phyloP scores from a whole-genome alignment of 2,113 vertebrate genomes.

The Tretioscincus oriximinensis region DNA sequence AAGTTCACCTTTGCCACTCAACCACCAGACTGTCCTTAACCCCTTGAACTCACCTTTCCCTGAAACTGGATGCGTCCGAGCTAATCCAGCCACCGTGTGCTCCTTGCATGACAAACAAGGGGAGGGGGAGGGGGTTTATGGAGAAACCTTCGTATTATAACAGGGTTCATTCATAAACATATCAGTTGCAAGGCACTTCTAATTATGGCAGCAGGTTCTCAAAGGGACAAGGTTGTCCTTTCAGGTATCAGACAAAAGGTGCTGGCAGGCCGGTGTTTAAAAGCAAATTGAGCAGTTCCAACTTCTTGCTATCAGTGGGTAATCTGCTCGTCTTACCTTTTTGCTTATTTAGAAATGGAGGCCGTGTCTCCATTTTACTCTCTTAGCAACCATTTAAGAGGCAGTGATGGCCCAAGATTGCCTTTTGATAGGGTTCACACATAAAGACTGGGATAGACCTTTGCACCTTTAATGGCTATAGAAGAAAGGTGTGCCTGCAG shows the following conservation, averaged over 20 bases:
- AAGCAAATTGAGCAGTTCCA: background rate
- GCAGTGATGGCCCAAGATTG: too few species aligned
- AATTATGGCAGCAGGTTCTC: background rate
- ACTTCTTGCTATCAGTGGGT: background rate
- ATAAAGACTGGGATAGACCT: too few species aligned
- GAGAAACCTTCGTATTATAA: background rate
- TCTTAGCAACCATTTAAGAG: too few species aligned
- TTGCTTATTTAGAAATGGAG: too few species aligned
- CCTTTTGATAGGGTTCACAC: too few species aligned
- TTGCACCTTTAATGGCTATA: too few species aligned
- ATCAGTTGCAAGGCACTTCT: background rate
- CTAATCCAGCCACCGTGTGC: background rate
- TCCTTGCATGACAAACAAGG: slow-evolving; percentile 1
- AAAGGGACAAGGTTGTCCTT: background rate
- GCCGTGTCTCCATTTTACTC: too few species aligned
- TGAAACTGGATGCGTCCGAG: background rate
- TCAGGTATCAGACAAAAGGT: background rate
- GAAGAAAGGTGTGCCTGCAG: too few species aligned
- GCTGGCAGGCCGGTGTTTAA: background rate
- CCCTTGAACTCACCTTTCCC: slow-evolving; percentile 35
- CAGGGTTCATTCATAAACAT: slow-evolving; percentile 29
- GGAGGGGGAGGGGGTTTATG: background rate
- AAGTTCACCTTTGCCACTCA: slow-evolving; percentile 45
- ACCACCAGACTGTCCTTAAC: slow-evolving; percentile 37
- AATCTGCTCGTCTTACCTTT: too few species aligned